Percentiles rank a stretch among this genome's conserved stretches.
Evolutionary conservation across 2,113 vertebrate genomes (phyloP).

Genomic region (Grammomys surdaster): DNA sequence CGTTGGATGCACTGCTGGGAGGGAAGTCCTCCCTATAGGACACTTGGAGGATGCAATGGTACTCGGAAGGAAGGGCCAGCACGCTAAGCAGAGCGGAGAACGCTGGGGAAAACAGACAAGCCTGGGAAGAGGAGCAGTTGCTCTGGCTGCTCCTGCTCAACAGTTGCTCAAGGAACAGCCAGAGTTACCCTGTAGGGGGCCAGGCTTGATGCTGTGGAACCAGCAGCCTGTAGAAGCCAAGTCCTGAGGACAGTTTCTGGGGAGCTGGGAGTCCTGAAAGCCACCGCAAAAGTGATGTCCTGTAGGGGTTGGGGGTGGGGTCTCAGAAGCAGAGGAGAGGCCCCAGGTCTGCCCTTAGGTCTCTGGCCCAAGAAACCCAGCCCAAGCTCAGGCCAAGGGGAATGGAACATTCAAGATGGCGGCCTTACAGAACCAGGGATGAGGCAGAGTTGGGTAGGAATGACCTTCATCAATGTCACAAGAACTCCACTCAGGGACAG

Average conservation of each 20-base stretch:
- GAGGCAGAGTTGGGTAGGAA: accelerated
- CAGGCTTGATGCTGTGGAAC: neutral
- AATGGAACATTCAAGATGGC: accelerated
- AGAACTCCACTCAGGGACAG: neutral
- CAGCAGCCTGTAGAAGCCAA: accelerated
- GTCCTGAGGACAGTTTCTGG: neutral
- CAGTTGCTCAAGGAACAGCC: too few species aligned
- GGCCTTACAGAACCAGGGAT: neutral
- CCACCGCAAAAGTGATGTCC: neutral
- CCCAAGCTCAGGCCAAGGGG: neutral
- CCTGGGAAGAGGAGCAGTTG: accelerated
- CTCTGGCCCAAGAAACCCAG: neutral
- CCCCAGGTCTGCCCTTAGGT: neutral
- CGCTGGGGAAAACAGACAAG: neutral
- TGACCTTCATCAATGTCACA: constrained; percentile 61
- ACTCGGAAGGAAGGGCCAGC: neutral
- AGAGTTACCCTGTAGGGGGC: neutral
- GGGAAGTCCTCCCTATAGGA: accelerated
- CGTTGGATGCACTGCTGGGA: accelerated
- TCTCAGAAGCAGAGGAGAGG: neutral
- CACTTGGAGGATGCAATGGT: neutral
- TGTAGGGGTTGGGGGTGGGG: neutral
- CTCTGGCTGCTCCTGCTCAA: too few species aligned
- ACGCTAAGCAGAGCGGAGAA: neutral
- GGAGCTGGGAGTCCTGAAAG: too few species aligned